Conservation (phyloP, 1,140 invertebrate genomes). For the Centruroides sculpturatus region DNA sequence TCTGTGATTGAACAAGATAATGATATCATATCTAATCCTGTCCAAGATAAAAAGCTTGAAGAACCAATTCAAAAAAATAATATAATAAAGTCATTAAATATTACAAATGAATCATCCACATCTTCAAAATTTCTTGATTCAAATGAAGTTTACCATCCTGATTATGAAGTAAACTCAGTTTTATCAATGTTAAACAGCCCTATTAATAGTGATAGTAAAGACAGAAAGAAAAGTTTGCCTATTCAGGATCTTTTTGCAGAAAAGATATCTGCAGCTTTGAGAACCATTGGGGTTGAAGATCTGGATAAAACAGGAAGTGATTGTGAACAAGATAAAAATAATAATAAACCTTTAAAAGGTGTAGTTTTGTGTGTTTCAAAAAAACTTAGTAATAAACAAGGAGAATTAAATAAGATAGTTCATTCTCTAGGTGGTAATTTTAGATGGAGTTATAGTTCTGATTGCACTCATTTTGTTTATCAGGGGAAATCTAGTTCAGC, state of each 20-base stretch:
- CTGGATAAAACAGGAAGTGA: constrained; percentile 8
- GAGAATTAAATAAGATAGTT: constrained; percentile 29
- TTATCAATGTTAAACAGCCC: not conserved
- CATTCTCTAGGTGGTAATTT: constrained; percentile 31
- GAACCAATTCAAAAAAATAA: not conserved
- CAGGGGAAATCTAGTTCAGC: constrained; percentile 29
- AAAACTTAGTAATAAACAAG: constrained; percentile 29
- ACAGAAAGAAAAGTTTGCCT: not conserved
- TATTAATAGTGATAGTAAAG: not conserved
- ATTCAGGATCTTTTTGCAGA: constrained; percentile 17
- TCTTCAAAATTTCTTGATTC: no score
- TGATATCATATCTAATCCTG: not conserved
- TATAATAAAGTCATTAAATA: not conserved
- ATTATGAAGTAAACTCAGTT: not conserved
- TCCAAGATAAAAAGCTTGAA: not conserved
- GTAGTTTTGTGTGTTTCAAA: constrained; percentile 30
- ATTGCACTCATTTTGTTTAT: constrained; percentile 34
- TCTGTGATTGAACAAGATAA: no score
- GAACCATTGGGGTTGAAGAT: not conserved
- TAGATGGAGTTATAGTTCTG: constrained; percentile 27
- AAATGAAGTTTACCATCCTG: not conserved
- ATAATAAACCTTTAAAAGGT: constrained; percentile 24
- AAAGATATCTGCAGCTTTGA: constrained; percentile 14
- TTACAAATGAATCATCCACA: not conserved
- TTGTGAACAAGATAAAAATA: not conserved